Conservation (phyloP, 2,113 vertebrate genomes). For the Pterophyllum scalare region DNA sequence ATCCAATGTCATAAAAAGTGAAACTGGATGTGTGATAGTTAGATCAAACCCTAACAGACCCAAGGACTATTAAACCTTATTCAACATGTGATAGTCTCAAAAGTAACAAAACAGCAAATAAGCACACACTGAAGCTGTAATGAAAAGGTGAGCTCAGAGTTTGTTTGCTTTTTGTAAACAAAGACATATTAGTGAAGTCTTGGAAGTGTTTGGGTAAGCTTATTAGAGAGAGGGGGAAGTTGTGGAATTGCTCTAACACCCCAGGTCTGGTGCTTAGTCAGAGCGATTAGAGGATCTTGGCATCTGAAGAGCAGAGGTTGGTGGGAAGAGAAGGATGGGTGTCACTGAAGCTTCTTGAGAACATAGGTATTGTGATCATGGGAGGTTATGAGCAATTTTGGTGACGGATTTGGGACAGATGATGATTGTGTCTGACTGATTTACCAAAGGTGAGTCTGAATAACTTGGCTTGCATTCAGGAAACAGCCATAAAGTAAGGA, state of each 20-base stretch:
- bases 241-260: neutral
- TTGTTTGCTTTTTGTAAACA: no score
- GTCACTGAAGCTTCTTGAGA: neutral
- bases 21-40: neutral
- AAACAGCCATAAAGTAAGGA: neutral
- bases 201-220: neutral
- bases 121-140: neutral
- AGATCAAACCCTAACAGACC: neutral
- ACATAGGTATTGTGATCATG: neutral
- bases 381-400: neutral
- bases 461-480: neutral
- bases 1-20: neutral
- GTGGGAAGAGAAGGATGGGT: neutral
- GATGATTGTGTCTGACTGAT: neutral
- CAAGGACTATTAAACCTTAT: neutral
- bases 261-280: neutral
- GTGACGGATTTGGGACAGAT: neutral
- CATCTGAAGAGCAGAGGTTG: neutral
- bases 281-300: neutral
- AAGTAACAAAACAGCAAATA: neutral
- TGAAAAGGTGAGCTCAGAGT: neutral
- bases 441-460: neutral
- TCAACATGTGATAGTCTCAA: neutral
- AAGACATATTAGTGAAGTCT: neutral
- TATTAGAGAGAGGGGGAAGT: neutral